Evolutionary conservation across 2,888 invertebrate genomes (phyloP), one percentile per base, ranked within the genome.

Genomic region (Ochropleura leucogaster): DNA sequence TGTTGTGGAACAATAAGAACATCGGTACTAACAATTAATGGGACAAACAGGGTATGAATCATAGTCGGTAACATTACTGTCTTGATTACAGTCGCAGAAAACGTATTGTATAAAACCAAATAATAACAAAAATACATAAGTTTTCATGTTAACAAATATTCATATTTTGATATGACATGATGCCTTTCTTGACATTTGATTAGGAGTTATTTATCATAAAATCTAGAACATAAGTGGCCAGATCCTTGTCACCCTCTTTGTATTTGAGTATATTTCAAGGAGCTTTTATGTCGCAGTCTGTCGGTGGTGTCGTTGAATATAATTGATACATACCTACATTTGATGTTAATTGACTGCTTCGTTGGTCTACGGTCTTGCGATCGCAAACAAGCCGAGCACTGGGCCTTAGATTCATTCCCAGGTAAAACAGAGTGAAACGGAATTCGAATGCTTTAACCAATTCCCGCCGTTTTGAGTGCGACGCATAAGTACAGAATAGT

Each of bases 91-190:
- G 73, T 83, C 88, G 81, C 92, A 90, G 83, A 89, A 86, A 88
- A 91, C 88, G 82, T 91, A 85, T 84, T 93, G 90, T 91, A 90
- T 90, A 93, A 93, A 92, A 87, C 91, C 88, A 92, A 93, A 90
- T 90, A 93, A 89, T 91, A 94, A 90, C 89, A 95, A 94, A 94
- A 94, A 89, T 89, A 90, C 89, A 90, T 90, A 89, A 91, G 91
- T 92, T 94, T 91, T 93, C 96, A 96, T 96, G 91, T 85, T 95
- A 93, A 90, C 85, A 93, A 94, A 91, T 90, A 80, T 88, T 89
- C 87, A 90, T 89, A 89, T 90, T 93, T 92, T 93, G 94, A 94
- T 93, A 91, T 91, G 78, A 84, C 89, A 90, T 91, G 89, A 83
- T 89, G 89, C 83, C 88, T 64, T 77, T 49, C 64, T 68, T 89